These are phyloP conservation scores for Crypturellus tataupa DNA, from an alignment of 2,797 vertebrate genomes.

Conservation along the genomic window DNA sequence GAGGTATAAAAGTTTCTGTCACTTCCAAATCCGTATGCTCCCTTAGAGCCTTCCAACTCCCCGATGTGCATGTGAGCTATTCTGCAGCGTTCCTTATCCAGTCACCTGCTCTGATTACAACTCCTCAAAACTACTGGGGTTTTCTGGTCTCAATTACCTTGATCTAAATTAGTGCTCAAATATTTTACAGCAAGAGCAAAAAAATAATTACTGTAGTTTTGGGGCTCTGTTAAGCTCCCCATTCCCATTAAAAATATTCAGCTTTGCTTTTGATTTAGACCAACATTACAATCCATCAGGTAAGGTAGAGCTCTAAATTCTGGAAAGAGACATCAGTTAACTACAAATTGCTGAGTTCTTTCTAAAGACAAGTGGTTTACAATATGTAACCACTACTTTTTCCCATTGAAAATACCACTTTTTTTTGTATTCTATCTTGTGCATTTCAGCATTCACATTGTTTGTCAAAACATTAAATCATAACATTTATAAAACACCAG, in stretches of 20 bases:
- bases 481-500: constrained; percentile 21
- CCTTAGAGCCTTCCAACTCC: constrained; percentile 61
- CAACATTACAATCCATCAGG: constrained; percentile 49
- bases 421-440: constrained; percentile 40
- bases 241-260: constrained; percentile 26
- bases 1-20: constrained; percentile 76
- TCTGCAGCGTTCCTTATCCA: constrained; percentile 43
- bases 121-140: constrained; percentile 29
- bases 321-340: constrained; percentile 32
- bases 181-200: constrained; percentile 34
- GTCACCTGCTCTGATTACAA: constrained; percentile 62
- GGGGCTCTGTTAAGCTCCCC: constrained; percentile 29
- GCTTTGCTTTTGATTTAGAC: constrained; percentile 52
- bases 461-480: constrained; percentile 49
- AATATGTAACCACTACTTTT: constrained; percentile 43
- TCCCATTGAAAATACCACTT: constrained; percentile 3
- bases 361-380: constrained; percentile 53
- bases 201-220: constrained; percentile 53
- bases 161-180: constrained; percentile 16
- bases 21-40: constrained; percentile 66
- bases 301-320: constrained; percentile 34
- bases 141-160: constrained; percentile 42
- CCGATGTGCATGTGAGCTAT: constrained; percentile 58
- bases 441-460: constrained; percentile 9
- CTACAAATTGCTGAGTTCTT: constrained; percentile 39